Conservation (phyloP, 2,888 invertebrate genomes). For the Mythimna pallens region DNA sequence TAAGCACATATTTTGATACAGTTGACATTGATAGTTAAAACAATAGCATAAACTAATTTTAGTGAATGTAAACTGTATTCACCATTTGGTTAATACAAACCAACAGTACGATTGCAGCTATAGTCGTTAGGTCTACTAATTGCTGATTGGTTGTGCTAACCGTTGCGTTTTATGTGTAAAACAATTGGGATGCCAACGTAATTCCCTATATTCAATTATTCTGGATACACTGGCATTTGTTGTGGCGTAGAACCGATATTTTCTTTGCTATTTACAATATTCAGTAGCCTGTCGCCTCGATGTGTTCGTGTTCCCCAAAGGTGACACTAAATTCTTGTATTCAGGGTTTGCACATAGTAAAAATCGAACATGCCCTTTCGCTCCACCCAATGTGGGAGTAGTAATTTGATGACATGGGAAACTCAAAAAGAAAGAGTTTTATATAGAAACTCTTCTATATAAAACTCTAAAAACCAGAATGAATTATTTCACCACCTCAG, state of each 20-base stretch:
- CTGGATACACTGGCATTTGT: conserved; percentile 16
- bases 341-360: conserved; percentile 6
- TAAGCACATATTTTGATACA: not conserved
- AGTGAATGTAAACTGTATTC: too few relatives aligned
- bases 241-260: conserved; percentile 13
- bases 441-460: too few relatives aligned
- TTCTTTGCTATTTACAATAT: conserved; percentile 45
- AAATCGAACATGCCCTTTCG: too few relatives aligned
- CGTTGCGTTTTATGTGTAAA: not conserved
- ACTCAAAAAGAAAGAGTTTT: too few relatives aligned
- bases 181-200: not conserved
- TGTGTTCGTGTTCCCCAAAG: conserved; percentile 3
- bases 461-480: not conserved
- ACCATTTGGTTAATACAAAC: not conserved
- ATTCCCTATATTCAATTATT: not conserved
- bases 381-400: too few relatives aligned
- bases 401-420: too few relatives aligned
- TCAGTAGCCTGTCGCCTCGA: conserved; percentile 25
- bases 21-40: not conserved
- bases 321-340: conserved; percentile 13
- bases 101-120: not conserved
- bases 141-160: not conserved
- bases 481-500: not conserved
- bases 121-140: not conserved
- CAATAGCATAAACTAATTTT: not conserved